Evolutionary conservation across 2,888 invertebrate species (phyloP).

Genomic region (Cerastis leucographa): DNA sequence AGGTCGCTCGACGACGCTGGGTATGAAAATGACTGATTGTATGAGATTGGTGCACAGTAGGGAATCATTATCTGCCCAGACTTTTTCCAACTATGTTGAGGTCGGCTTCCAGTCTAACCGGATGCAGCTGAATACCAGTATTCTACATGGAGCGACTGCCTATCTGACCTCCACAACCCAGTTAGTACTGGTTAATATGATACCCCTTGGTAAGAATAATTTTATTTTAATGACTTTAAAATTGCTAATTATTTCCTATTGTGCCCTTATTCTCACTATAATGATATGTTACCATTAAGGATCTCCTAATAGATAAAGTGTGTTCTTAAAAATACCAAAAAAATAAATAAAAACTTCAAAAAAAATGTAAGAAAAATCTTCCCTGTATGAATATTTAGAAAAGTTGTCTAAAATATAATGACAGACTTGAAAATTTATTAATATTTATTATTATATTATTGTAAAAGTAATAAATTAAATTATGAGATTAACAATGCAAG

Average conservation of each 20-base stretch:
- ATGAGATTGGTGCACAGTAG: slow-evolving; percentile 5
- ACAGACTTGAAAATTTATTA: slow-evolving; percentile 10
- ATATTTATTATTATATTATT: slow-evolving; percentile 16
- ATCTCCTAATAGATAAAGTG: slow-evolving; percentile 33
- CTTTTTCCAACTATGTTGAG: not conserved
- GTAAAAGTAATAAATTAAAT: slow-evolving; percentile 21
- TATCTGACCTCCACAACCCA: not conserved
- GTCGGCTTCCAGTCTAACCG: not conserved
- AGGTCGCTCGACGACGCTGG: slow-evolving; percentile 10
- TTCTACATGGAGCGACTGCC: not conserved
- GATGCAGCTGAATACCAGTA: not conserved
- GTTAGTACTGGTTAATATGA: not conserved
- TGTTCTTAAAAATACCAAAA: slow-evolving; percentile 34
- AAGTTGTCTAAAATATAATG: not conserved
- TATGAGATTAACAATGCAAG: slow-evolving; percentile 31
- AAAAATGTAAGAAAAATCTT: slow-evolving; percentile 6
- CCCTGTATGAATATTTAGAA: not conserved
- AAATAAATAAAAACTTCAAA: slow-evolving; percentile 1
- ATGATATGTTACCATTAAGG: slow-evolving; percentile 34
- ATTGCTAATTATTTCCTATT: not conserved
- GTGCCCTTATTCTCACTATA: not conserved
- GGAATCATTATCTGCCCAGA: not conserved
- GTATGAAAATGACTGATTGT: slow-evolving; percentile 46
- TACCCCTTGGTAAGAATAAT: not conserved
- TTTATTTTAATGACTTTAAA: not conserved